Evolutionary conservation across 2,113 vertebrate genomes (phyloP).

Genomic region (Cynoglossus semilaevis): DNA sequence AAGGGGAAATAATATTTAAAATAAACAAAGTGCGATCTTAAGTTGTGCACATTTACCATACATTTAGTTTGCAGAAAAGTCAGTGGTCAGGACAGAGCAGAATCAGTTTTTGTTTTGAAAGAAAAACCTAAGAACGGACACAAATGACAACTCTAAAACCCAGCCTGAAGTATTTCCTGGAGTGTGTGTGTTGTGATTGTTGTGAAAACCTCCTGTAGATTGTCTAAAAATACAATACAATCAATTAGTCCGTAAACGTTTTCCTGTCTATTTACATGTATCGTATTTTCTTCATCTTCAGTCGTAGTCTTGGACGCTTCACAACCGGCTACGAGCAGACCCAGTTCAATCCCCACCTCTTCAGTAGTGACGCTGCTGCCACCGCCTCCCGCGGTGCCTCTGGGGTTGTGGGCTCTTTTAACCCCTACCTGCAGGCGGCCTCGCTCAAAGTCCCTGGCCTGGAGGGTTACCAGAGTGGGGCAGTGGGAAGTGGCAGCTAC

Average conservation of each 20-base stretch:
- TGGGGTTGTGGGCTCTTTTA: slow-evolving; percentile 71
- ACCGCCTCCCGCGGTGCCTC: slow-evolving; percentile 62
- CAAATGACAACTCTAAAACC: no score
- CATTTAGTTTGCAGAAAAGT: no score
- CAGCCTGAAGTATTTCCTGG: no score
- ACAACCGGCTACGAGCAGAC: slow-evolving; percentile 87
- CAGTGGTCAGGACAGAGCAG: no score
- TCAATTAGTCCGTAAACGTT: no score
- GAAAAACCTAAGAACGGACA: no score
- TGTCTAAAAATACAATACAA: neutral
- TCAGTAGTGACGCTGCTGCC: slow-evolving; percentile 71
- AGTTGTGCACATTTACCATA: no score
- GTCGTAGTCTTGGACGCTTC: slow-evolving; percentile 87
- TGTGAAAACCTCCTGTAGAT: slow-evolving; percentile 16
- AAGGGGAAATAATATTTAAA: no score
- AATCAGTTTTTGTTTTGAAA: no score
- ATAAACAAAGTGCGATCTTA: no score
- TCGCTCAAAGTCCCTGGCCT: slow-evolving; percentile 81
- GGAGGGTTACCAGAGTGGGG: slow-evolving; percentile 82
- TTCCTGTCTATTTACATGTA: no score
- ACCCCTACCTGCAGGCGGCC: slow-evolving; percentile 78
- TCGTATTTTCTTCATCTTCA: slow-evolving; percentile 31
- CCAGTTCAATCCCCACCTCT: slow-evolving; percentile 88
- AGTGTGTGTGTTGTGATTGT: slow-evolving; percentile 22
- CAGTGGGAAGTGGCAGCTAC: slow-evolving; percentile 55